Percentiles rank a stretch among this genome's conserved stretches.
phyloP scores from a whole-genome alignment of 2,888 invertebrate species.

The Yponomeuta plumbellus region DNA sequence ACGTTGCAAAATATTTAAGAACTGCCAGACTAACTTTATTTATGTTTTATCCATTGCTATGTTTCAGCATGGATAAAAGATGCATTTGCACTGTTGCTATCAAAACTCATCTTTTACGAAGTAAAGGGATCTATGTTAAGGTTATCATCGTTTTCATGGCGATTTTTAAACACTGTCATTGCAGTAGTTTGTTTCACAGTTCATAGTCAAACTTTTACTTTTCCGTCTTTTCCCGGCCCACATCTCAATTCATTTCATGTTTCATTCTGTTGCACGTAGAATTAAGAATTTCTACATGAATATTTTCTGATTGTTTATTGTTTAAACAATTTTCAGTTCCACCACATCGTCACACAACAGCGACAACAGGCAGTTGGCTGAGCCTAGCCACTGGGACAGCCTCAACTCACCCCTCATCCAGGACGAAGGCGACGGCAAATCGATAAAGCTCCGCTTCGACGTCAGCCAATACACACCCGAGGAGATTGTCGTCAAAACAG shows the following conservation, averaged over 20 bases:
- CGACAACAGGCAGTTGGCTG: conserved; percentile 77
- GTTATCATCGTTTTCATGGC: background rate
- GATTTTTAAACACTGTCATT: too few species aligned
- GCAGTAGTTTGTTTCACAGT: too few species aligned
- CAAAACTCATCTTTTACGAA: background rate
- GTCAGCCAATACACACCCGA: conserved; percentile 98
- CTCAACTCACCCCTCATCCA: conserved; percentile 95
- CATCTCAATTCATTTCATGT: background rate
- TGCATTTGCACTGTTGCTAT: background rate
- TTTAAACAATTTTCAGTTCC: conserved; percentile 59
- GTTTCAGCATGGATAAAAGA: background rate
- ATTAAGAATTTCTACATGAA: background rate
- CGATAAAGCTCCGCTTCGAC: conserved; percentile 96
- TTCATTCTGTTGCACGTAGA: background rate
- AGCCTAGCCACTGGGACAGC: conserved; percentile 87
- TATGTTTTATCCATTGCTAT: background rate
- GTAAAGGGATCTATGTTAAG: background rate
- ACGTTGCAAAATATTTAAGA: background rate
- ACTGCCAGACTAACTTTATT: background rate
- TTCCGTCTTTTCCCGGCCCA: too few species aligned
- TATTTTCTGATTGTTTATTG: background rate
- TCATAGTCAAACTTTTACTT: too few species aligned
- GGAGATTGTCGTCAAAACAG: conserved; percentile 98
- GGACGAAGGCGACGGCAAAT: conserved; percentile 95
- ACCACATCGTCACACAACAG: conserved; percentile 80